Base-by-base conservation (phyloP, 2,797 vertebrate genomes). In the Hafferia zeledoni region DNA sequence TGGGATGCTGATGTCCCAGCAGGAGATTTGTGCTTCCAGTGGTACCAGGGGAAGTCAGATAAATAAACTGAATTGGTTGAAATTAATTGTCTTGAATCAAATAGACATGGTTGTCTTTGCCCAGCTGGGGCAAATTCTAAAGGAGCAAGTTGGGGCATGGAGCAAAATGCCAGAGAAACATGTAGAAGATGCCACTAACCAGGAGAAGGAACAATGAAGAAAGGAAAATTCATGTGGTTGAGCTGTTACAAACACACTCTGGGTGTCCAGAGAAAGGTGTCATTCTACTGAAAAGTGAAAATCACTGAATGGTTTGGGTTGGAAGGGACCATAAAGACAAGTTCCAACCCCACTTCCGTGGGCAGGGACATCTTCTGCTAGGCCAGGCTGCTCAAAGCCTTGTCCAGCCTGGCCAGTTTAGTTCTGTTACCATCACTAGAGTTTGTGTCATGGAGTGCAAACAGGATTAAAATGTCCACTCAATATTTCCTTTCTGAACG, bases 351-450 rank as follows among this genome's bases (percentile, higher is more conserved):
- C 44, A 30, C 30, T 68, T 11, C 13, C 56, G 9, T 25, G 44
- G 50, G 6, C 43, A 64, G 13, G 18, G 37, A 25, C 12, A 25
- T 17, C 49, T 49, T 43, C 28, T n/a, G 37, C 49, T 59, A 50
- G 49, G 39, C 11, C 11, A 55, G 13, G 11, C 22, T 89, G 53
- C 64, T 44, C 50, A 37, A 63, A 77, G 9, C 5, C 9, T 11
- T 0, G 0, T 25, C 28, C 24, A 63, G 10, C 50, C 7, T 25
- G 79, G 14, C 19, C n/a, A 37, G 2, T n/a, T 83, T 43, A 67
- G 17, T 59, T 81, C 53, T 60, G 49, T 53, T 30, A 53, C 16
- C 47, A 50, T n/a, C 39, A 27, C n/a, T 63, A 17, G 84, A 69
- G 5, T 47, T 53, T 52, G 41, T 60, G 33, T 41, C 39, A 53